Conservation (phyloP, 2,888 invertebrate genomes). For the Amphipyra tragopoginis region DNA sequence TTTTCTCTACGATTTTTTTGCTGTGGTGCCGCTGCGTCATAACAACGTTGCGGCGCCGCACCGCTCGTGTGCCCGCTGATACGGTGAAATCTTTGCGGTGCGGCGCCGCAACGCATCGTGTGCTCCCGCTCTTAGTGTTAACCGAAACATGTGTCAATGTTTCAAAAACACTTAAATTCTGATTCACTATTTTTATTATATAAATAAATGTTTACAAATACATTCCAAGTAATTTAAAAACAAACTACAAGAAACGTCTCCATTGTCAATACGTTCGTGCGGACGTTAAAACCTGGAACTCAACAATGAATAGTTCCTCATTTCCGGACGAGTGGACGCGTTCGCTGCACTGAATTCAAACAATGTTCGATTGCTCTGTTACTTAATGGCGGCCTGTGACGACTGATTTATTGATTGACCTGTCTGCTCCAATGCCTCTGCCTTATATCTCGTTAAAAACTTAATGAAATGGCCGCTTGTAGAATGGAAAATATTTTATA, state of each 20-base stretch:
- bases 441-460: slow-evolving; percentile 38
- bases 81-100: too few species aligned
- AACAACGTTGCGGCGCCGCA: too few species aligned
- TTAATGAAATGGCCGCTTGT: slow-evolving; percentile 23
- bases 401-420: slow-evolving; percentile 61
- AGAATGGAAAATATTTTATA: neutral
- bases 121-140: too few species aligned
- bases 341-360: slow-evolving; percentile 57
- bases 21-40: too few species aligned
- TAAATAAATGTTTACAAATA: too few species aligned
- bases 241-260: slow-evolving; percentile 10
- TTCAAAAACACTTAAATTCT: too few species aligned
- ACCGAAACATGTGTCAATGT: too few species aligned
- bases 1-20: too few species aligned
- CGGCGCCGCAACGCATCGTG: too few species aligned
- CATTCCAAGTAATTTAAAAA: neutral
- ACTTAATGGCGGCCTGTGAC: slow-evolving; percentile 56
- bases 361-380: slow-evolving; percentile 59
- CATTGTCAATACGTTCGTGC: slow-evolving; percentile 7
- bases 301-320: slow-evolving; percentile 56
- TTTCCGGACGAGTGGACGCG: slow-evolving; percentile 49
- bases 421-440: slow-evolving; percentile 38
- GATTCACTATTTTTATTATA: too few species aligned
- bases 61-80: too few species aligned
- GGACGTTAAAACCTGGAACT: slow-evolving; percentile 44